phyloP scores from a whole-genome alignment of 2,888 invertebrate genomes.

The Cheilosia impressa region DNA sequence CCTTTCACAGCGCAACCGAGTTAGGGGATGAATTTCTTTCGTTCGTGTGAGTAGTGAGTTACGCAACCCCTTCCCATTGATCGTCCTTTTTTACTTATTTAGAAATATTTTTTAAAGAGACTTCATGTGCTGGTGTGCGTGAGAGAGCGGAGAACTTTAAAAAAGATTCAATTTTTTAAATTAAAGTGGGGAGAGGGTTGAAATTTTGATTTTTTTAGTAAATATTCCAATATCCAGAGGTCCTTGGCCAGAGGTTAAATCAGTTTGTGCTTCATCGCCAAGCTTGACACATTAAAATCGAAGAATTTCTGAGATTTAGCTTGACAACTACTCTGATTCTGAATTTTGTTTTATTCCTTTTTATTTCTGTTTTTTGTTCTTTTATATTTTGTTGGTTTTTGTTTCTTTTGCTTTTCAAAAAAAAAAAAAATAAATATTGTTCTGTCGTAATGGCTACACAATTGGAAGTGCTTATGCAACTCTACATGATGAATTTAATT shows the following conservation, averaged over 20 bases:
- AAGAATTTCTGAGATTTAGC: constrained; percentile 59
- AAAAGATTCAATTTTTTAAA: constrained; percentile 35
- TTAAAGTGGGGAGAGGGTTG: constrained; percentile 69
- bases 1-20: constrained; percentile 13
- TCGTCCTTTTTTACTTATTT: constrained; percentile 43
- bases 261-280: constrained; percentile 82
- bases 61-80: constrained; percentile 64
- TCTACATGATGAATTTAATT: constrained; percentile 83
- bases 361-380: constrained; percentile 19
- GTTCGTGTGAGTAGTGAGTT: constrained; percentile 13
- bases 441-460: constrained; percentile 80
- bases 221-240: constrained; percentile 58
- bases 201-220: constrained; percentile 50
- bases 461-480: constrained; percentile 82
- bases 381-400: constrained; percentile 33
- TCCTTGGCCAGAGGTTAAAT: constrained; percentile 77
- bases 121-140: constrained; percentile 28
- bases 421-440: constrained; percentile 31
- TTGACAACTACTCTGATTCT: constrained; percentile 34
- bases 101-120: constrained; percentile 41
- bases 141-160: constrained; percentile 46
- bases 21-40: constrained; percentile 54
- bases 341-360: constrained; percentile 56
- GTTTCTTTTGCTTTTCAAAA: constrained; percentile 34
- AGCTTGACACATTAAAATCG: constrained; percentile 79